These are phyloP conservation scores for Glaucidium brasilianum DNA, from an alignment of 2,113 vertebrate species.

Conservation along the genomic window DNA sequence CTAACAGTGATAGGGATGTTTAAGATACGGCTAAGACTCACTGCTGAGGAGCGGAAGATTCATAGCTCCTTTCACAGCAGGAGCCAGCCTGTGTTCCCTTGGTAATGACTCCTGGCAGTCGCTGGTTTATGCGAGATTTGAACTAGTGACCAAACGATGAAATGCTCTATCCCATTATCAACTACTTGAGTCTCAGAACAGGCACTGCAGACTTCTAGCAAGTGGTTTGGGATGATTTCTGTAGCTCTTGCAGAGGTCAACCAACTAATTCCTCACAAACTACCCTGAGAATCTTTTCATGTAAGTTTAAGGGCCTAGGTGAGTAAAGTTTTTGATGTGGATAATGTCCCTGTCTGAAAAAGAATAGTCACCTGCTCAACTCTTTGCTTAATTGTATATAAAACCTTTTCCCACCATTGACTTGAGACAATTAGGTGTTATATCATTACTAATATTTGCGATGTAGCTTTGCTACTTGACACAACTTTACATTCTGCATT, in stretches of 20 bases:
- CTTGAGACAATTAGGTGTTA: not conserved
- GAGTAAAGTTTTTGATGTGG: not conserved
- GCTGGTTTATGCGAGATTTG: not conserved
- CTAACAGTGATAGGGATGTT: fast-evolving
- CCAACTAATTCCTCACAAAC: not conserved
- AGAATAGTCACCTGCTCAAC: not conserved
- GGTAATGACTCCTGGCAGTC: not conserved
- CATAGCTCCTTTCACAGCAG: not conserved
- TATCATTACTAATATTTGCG: not conserved
- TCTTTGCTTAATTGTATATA: not conserved
- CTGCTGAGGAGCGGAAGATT: not conserved
- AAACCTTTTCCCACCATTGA: not conserved
- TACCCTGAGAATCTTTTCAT: not conserved
- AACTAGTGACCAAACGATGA: not conserved
- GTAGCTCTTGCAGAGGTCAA: not conserved
- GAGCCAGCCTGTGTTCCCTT: not conserved
- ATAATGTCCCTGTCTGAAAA: not conserved
- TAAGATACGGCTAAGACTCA: not conserved
- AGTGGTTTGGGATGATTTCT: not conserved
- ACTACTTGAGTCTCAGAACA: not conserved
- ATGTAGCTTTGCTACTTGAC: not conserved
- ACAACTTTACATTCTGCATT: not conserved
- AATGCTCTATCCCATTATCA: not conserved
- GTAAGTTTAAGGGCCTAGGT: not conserved
- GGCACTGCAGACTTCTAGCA: not conserved